These are phyloP conservation scores for Lamproptera curius DNA, from an alignment of 2,888 invertebrate species.

Conservation along the genomic window DNA sequence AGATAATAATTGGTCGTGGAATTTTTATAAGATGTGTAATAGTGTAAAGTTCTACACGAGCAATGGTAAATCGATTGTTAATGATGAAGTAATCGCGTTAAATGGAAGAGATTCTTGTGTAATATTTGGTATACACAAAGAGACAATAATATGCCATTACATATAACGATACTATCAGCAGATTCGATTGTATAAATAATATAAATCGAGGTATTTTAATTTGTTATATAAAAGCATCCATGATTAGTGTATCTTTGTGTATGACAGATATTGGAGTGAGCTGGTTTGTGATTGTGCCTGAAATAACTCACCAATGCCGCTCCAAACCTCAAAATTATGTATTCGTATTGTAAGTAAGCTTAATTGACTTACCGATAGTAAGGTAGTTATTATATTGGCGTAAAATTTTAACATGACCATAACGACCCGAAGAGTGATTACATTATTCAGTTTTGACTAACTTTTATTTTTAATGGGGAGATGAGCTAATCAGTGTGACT, in stretches of 20 bases:
- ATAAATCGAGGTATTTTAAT: too few relatives aligned
- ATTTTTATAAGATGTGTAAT: slow-evolving; percentile 26
- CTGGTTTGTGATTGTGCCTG: slow-evolving; percentile 72
- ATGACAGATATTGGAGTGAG: slow-evolving; percentile 69
- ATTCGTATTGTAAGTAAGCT: slow-evolving; percentile 54
- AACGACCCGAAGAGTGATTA: slow-evolving; percentile 70
- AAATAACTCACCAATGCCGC: slow-evolving; percentile 74
- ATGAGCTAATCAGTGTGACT: slow-evolving; percentile 74
- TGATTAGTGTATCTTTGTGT: slow-evolving; percentile 51
- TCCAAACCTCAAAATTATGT: slow-evolving; percentile 77
- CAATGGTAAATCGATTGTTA: slow-evolving; percentile 54
- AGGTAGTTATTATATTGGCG: slow-evolving; percentile 54
- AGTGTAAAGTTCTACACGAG: slow-evolving; percentile 33
- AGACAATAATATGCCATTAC: slow-evolving; percentile 27
- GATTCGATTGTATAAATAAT: too few relatives aligned
- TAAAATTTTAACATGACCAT: slow-evolving; percentile 50
- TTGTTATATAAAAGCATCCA: slow-evolving; percentile 10
- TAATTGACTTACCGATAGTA: slow-evolving; percentile 58
- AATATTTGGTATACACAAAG: slow-evolving; percentile 63
- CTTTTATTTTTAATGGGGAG: slow-evolving; percentile 67
- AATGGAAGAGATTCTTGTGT: slow-evolving; percentile 50
- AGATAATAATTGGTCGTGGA: slow-evolving; percentile 29
- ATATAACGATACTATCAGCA: too few relatives aligned
- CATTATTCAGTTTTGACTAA: slow-evolving; percentile 75
- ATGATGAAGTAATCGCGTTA: slow-evolving; percentile 48